Conservation (phyloP, 2,113 vertebrate species). For the Syngnathus floridae region DNA sequence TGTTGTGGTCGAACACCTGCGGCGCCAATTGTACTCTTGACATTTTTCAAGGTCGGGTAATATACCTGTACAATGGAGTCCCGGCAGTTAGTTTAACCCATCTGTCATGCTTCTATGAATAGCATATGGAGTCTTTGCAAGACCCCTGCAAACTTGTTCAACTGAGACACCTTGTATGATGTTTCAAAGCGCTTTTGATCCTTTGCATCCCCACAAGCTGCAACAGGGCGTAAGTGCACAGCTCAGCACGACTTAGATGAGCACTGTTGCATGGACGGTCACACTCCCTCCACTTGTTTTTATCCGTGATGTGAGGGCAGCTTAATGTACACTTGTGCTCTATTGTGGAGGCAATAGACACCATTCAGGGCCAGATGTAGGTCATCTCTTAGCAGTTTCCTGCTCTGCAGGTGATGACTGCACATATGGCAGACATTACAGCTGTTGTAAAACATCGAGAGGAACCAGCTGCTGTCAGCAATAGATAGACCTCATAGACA, state of each 20-base stretch:
- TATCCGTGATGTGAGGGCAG: constrained; percentile 39
- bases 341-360: constrained; percentile 42
- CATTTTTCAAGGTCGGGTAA: constrained; percentile 5
- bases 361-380: constrained; percentile 56
- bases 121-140: constrained; percentile 44
- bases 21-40: not conserved
- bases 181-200: constrained; percentile 52
- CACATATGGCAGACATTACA: constrained; percentile 75
- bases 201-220: constrained; percentile 34
- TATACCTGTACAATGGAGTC: constrained; percentile 21
- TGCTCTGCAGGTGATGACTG: constrained; percentile 52
- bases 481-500: constrained; percentile 37
- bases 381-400: constrained; percentile 56
- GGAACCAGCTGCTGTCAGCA: constrained; percentile 66
- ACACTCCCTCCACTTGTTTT: constrained; percentile 26
- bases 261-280: constrained; percentile 22
- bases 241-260: constrained; percentile 33
- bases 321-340: constrained; percentile 19
- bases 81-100: constrained; percentile 21
- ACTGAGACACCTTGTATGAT: constrained; percentile 44
- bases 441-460: constrained; percentile 64
- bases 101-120: constrained; percentile 46
- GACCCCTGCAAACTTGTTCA: constrained; percentile 26
- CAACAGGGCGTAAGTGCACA: constrained; percentile 36
- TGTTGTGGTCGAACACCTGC: constrained; percentile 18